A percentile compares a stretch with the other conserved stretches of the same genome.
phyloP scores from a whole-genome alignment of 2,797 vertebrate species.

The Eurystomus glaucurus region DNA sequence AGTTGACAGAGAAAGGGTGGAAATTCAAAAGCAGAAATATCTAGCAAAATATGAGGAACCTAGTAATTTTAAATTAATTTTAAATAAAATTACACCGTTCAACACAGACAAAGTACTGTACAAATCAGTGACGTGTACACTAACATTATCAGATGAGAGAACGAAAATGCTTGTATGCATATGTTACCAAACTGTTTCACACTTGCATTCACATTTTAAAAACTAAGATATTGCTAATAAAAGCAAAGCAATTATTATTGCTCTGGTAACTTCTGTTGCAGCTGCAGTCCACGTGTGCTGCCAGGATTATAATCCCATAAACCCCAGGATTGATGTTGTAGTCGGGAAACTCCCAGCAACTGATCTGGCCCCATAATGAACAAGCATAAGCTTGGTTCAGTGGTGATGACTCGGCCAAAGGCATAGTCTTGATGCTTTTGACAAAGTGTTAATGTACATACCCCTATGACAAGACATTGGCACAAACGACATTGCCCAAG shows the following conservation, averaged over 20 bases:
- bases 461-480: not conserved
- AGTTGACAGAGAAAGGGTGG: not conserved
- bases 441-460: not conserved
- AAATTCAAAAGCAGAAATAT: not conserved
- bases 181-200: not conserved
- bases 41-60: not conserved
- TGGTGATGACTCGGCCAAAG: not conserved
- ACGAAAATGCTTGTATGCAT: not conserved
- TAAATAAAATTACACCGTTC: not conserved
- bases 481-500: not conserved
- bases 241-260: not conserved
- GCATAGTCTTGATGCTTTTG: not conserved
- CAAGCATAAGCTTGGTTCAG: not conserved
- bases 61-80: not conserved
- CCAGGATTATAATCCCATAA: not conserved
- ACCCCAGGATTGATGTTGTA: not conserved
- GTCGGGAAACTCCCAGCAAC: not conserved
- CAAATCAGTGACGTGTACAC: not conserved
- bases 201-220: not conserved
- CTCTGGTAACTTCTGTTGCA: not conserved
- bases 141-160: not conserved
- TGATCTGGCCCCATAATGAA: not conserved
- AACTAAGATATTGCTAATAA: not conserved
- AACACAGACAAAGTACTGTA: not conserved
- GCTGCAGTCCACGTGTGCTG: not conserved